phyloP scores from a whole-genome alignment of 2,888 invertebrate genomes.

The Pterobdella sp. region DNA sequence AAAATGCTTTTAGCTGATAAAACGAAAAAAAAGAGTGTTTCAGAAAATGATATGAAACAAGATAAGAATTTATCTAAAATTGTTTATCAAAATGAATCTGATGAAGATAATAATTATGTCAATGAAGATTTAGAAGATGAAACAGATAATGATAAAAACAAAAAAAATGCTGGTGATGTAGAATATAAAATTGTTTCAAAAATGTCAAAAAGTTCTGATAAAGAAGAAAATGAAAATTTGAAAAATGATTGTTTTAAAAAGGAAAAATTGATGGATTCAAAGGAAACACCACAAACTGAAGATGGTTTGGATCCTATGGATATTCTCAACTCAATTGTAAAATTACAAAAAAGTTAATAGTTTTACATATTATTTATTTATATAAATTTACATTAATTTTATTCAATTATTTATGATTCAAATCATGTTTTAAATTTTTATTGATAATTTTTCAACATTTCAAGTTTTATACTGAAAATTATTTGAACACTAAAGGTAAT shows the following conservation, averaged over 20 bases:
- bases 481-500: too few species aligned
- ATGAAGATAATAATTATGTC: conserved; percentile 10
- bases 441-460: too few species aligned
- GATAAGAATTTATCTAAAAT: not conserved
- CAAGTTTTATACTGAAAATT: too few species aligned
- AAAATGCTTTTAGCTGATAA: not conserved
- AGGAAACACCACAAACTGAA: not conserved
- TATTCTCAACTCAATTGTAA: not conserved
- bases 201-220: too few species aligned
- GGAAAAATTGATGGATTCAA: too few species aligned
- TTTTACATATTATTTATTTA: not conserved
- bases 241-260: too few species aligned
- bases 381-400: not conserved
- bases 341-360: not conserved
- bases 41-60: not conserved
- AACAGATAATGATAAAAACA: not conserved
- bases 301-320: not conserved
- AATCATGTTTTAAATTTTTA: too few species aligned
- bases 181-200: too few species aligned
- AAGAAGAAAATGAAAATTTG: too few species aligned
- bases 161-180: too few species aligned
- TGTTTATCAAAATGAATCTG: conserved; percentile 14
- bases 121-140: not conserved
- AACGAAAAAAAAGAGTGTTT: not conserved
- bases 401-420: conserved; percentile 28